Evolutionary conservation across 2,888 invertebrate species (phyloP).

Genomic region (Glaucopsyche alexis): DNA sequence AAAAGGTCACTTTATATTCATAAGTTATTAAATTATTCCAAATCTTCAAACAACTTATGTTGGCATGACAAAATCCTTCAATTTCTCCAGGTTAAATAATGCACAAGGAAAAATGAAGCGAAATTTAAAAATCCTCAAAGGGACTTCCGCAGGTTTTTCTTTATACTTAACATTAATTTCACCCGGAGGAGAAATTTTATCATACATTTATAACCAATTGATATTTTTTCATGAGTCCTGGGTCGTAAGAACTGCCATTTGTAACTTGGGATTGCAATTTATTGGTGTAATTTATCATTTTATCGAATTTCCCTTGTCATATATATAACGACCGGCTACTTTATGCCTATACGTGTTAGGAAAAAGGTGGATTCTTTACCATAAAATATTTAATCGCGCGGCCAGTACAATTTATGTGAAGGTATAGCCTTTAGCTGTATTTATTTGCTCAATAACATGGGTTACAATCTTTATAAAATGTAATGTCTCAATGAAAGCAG

Average conservation of each 20-base stretch:
- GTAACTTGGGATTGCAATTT: conserved; percentile 67
- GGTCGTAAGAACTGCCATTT: conserved; percentile 59
- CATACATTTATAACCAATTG: conserved; percentile 62
- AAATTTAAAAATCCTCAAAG: conserved; percentile 49
- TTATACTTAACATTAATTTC: conserved; percentile 54
- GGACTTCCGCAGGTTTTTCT: conserved; percentile 44
- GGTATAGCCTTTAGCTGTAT: not conserved
- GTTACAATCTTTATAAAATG: not conserved
- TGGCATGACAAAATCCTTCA: conserved; percentile 25
- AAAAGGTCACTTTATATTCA: conserved; percentile 9
- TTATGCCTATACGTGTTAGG: conserved; percentile 15
- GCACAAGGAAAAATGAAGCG: conserved; percentile 41
- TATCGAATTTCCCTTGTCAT: conserved; percentile 53
- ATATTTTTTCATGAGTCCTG: conserved; percentile 67
- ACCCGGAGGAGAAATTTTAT: conserved; percentile 47
- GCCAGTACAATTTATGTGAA: not conserved
- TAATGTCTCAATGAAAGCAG: too few species aligned
- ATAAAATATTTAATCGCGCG: not conserved
- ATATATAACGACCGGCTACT: conserved; percentile 35
- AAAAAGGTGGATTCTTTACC: not conserved
- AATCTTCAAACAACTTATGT: conserved; percentile 21
- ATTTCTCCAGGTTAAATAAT: conserved; percentile 27
- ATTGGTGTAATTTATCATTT: conserved; percentile 68
- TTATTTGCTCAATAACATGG: not conserved
- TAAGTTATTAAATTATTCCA: conserved; percentile 12